Evolutionary conservation across 2,113 vertebrate genomes (phyloP), one percentile per base, ranked within the genome.

Genomic region (Leucopsar rothschildi): DNA sequence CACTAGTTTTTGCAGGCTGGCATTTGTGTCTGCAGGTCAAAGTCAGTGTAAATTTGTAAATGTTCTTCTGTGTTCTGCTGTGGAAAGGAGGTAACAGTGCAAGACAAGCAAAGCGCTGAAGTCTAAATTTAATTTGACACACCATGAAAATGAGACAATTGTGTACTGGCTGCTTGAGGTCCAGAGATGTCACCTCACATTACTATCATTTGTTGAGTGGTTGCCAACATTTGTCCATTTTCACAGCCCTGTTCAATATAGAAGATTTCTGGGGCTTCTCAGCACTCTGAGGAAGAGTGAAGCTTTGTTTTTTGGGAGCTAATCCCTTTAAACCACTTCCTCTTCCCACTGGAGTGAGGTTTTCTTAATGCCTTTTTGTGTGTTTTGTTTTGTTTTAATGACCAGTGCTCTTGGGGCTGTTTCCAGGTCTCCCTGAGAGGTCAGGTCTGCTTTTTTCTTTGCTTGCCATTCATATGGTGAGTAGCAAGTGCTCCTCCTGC

Each of bases 111-210:
- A 59, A 92, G 83, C 4, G 1, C 73, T 72, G 9, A 91, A 92
- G 64, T 76, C 83, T 85, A 95, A 94, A 95, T 97, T 95, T 90
- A 95, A 94, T 82, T 61, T 90, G 89, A 93, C 91, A 82, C 52
- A 18, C 85, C 71, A 90, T 84, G 90, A 95, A 96, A 97, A 97
- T 79, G 92, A 96, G 94, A 95, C 83, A 84, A 65, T 92, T 86
- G 83, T 92, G 18, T 24, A n/a, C 72, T 94, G 80, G 61, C 76
- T 94, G 84, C 93, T 87, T 75, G 52, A 82, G 53, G 72, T 91
- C 88, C 84, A 92, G 84, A 71, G 83, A 73, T 72, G 87, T 91
- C 93, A 70, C 69, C 47, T 59, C 89, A 83, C 57, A 86, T 96
- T 94, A 90, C 53, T 82, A 45, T 97, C 49, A 94, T 96, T 95